Conservation (phyloP, 2,888 invertebrate species). For the Ectobius pallidus region DNA sequence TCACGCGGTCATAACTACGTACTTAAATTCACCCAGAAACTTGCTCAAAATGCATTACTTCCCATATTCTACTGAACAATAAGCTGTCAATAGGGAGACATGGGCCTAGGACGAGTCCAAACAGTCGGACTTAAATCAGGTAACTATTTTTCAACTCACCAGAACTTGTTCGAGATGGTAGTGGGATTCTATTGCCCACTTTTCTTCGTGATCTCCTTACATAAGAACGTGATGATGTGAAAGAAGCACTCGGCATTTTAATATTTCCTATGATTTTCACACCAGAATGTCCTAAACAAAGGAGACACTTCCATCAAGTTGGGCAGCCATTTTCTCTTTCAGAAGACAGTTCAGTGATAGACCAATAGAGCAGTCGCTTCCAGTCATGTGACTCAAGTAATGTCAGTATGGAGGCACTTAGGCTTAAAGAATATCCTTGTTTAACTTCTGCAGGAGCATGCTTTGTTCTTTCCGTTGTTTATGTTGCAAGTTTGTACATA, state of each 20-base stretch:
- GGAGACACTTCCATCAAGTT: slow-evolving; percentile 78
- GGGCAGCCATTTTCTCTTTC: slow-evolving; percentile 83
- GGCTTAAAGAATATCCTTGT: slow-evolving; percentile 56
- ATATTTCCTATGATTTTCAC: slow-evolving; percentile 39
- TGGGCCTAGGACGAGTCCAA: slow-evolving; percentile 41
- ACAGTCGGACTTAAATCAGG: slow-evolving; percentile 12
- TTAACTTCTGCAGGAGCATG: slow-evolving; percentile 73
- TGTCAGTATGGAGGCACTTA: slow-evolving; percentile 54
- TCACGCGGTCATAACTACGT: too few species aligned
- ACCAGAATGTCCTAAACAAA: slow-evolving; percentile 70
- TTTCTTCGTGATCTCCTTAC: slow-evolving; percentile 90
- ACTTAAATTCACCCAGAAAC: too few species aligned
- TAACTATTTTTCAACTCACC: slow-evolving; percentile 65
- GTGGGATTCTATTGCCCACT: slow-evolving; percentile 85
- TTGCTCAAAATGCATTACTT: too few species aligned
- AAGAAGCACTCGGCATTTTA: slow-evolving; percentile 94
- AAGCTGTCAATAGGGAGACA: slow-evolving; percentile 41
- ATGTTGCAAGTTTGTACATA: slow-evolving; percentile 87
- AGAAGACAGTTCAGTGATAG: slow-evolving; percentile 50
- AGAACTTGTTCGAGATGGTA: slow-evolving; percentile 80
- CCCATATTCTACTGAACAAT: too few species aligned
- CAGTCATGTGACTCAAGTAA: slow-evolving; percentile 53
- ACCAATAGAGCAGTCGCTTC: slow-evolving; percentile 46
- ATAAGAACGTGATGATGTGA: slow-evolving; percentile 91
- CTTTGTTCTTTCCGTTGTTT: slow-evolving; percentile 75